Conservation (phyloP, 2,888 invertebrate genomes). For the Sympetrum striolatum region DNA sequence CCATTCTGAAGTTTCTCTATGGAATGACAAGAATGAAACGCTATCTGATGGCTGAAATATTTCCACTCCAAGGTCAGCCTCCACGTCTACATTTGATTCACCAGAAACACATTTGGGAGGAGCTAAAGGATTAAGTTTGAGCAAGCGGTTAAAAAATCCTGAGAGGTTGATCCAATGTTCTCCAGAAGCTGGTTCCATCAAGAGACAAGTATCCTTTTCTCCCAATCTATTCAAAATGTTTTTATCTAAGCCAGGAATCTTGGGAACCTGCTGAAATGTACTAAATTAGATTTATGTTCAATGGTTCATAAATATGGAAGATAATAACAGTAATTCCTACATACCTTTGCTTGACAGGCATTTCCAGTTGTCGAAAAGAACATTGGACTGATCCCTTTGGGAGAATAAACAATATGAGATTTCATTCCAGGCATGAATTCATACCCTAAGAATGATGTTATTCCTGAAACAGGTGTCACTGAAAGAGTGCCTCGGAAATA, state of each 20-base stretch:
- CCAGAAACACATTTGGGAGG: background rate
- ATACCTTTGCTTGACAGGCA: background rate
- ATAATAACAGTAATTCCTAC: background rate
- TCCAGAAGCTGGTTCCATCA: constrained; percentile 1
- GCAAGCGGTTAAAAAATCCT: background rate
- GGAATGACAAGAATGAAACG: background rate
- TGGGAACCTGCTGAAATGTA: background rate
- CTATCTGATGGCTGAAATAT: background rate
- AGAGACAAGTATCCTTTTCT: background rate
- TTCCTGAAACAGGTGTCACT: background rate
- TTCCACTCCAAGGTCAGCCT: background rate
- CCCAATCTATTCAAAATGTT: background rate
- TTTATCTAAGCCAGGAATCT: background rate
- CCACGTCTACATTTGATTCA: background rate
- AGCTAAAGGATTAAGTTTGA: background rate
- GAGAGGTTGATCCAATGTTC: background rate
- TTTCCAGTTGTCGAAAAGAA: background rate
- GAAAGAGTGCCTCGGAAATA: background rate
- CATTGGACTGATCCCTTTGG: background rate
- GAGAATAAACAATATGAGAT: background rate
- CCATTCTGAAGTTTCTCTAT: background rate
- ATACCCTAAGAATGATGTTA: constrained; percentile 3
- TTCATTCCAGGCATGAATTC: background rate
- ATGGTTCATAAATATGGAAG: background rate
- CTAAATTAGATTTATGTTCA: background rate